Base-by-base conservation (phyloP, 1,140 invertebrate genomes). In the Calosoma granatense region DNA sequence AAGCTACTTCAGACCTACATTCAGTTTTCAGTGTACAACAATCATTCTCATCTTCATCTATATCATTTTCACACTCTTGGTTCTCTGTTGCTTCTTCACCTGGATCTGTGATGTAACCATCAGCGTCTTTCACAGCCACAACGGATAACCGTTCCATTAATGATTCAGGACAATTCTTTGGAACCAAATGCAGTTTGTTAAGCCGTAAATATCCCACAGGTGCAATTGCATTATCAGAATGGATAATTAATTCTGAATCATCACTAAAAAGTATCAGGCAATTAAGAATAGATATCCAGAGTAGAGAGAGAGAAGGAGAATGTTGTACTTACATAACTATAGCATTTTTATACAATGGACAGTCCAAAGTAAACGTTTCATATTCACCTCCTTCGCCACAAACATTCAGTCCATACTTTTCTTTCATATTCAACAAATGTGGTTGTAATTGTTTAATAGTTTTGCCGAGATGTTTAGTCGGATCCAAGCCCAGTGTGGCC, bases 321-420 rank as follows among this genome's bases (percentile, higher is more conserved):
- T 52, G 22, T 57, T 54, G 64, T 69, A 87, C 90, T 88, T 79
- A 94, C 90, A 97, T 82, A 59, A 91, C 78, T 72, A 98, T 86
- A 69, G 82, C 81, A 72, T 92, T 94, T 65, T 83, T 87, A 74
- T 97, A 98, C 43, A 99, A 75, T 17, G 96, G 95, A 76, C 95
- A 98, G 77, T 98, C 93, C 56, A 97, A 76, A 12, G 94, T 97
- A 70, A 98, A 93, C 22, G 94, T 96, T 77, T 99, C 97, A 74
- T 97, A 99, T 75, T 99, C 97, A 51, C 97, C 97, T 39, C 97
- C 97, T 79, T 99, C 97, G 41, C 97, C 97, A 77, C 97, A 99
- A 47, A 98, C 84, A 79, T 98, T 97, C 57, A 98, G 75, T 17
- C 94, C 93, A 77, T 94, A 99, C 74, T 96, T 94, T 74, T 89